Base-by-base conservation (phyloP, 2,797 vertebrate species). In the Lepidocolaptes lacrymiger region DNA sequence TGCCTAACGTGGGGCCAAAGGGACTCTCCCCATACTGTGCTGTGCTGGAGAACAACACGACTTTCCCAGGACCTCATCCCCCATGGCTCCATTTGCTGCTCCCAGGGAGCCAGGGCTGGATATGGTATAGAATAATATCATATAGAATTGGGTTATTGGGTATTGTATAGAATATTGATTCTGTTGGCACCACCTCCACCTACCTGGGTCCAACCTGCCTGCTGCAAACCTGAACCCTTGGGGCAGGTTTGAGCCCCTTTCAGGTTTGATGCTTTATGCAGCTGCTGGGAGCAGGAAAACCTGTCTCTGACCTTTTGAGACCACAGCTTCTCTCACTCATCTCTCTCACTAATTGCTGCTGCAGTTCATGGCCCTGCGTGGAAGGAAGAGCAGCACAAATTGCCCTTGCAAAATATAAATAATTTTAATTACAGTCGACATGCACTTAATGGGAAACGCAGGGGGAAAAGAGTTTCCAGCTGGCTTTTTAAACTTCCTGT, bases 301-400 rank as follows among this genome's bases (percentile, higher is more conserved):
- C 56, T 55, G 22, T 39, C 81, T 62, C 72, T 89, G 93, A 96
- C 92, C 91, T 95, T 91, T 88, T 27, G 58, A 89, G 88, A 81
- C 51, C 4, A 3, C 46, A 69, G 41, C 69, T 91, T 84, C 91
- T 58, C 68, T 92, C 95, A 89, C 71, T 94, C 93, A 68, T 72
- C 46, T 86, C 88, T 87, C 72, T 52, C 37, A 7, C 92, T 96
- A 97, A 96, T 96, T 95, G 92, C 89, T 92, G 75, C 82, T 84
- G 62, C 46, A 62, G 76, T 91, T 96, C 64, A 3, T 1, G 30
- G 92, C 89, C 91, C n/a, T 1, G 7, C 3, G 6, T 80, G 84
- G 66, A 94, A 77, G 58, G 49, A 61, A 78, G 43, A 68, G 79
- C 0, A 0, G 79, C 64, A 77, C 28, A 1, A 80, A 48, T 58